A percentile compares a stretch with the other conserved stretches of the same genome.
These are phyloP conservation scores for Amiota minor DNA, from an alignment of 2,888 invertebrate genomes.

Conservation along the genomic window DNA sequence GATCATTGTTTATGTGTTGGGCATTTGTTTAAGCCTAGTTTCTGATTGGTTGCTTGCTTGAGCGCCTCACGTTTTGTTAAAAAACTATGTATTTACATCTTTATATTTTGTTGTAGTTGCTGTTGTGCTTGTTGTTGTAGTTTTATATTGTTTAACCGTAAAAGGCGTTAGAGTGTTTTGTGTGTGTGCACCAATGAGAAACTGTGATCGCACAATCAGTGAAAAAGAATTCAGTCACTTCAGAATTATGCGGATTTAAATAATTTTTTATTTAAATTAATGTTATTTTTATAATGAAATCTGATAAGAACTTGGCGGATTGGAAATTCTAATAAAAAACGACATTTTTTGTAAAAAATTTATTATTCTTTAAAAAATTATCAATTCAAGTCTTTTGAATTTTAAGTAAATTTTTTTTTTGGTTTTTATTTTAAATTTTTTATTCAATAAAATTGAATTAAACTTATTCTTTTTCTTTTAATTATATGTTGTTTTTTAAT, in stretches of 20 bases:
- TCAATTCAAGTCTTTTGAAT: too few species aligned
- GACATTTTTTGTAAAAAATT: background rate
- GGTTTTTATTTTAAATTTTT: background rate
- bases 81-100: constrained; percentile 60
- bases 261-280: constrained; percentile 36
- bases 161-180: constrained; percentile 22
- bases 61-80: constrained; percentile 51
- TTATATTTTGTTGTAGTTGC: constrained; percentile 37
- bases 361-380: background rate
- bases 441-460: too few species aligned
- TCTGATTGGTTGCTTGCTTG: constrained; percentile 51
- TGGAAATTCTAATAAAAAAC: background rate
- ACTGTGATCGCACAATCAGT: constrained; percentile 47
- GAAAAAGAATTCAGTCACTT: constrained; percentile 29
- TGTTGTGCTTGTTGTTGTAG: background rate
- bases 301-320: constrained; percentile 4
- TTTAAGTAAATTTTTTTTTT: too few species aligned
- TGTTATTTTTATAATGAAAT: constrained; percentile 45
- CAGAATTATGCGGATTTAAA: constrained; percentile 9
- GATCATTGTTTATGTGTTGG: constrained; percentile 21
- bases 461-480: too few species aligned
- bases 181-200: constrained; percentile 19
- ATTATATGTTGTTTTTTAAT: too few species aligned
- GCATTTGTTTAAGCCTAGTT: constrained; percentile 38
- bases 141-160: constrained; percentile 4